Evolutionary conservation across 2,888 invertebrate species (phyloP), one percentile per base, ranked within the genome.

Genomic region (Labia minor): DNA sequence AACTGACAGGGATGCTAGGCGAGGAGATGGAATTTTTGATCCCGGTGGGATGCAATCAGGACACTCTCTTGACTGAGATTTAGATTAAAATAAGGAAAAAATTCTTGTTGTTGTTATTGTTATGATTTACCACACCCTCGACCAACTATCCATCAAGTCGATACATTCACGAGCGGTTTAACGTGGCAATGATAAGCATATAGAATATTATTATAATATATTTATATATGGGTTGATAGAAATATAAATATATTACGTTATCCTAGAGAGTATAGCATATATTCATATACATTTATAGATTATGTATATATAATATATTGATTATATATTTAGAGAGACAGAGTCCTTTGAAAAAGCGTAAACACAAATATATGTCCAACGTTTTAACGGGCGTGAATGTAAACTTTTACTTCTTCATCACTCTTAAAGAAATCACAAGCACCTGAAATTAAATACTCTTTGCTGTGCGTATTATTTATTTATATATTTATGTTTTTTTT

Each of bases 191-290:
- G 8, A n/a, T n/a, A 49, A 49, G 49, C 49, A 16, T 4, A 49
- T 49, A 49, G 49, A 49, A n/a, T n/a, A n/a, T n/a, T 49, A 49
- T 49, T 8, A 49, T 49, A 49, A 49, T 49, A 49, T 49, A 49
- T 49, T 49, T 49, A 49, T 49, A n/a, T n/a, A 49, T 49, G 49
- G 14, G 49, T 10, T n/a, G 49, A 49, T 14, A n/a, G 16, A 3
- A 10, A 10, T 49, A 49, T 49, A 49, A 49, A 49, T 49, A 49
- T 49, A 49, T 49, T 49, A 49, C 16, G 4, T 49, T 49, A n/a
- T n/a, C n/a, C 14, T 33, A 33, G 33, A 33, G 6, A n/a, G 16
- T 49, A 49, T 33, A 33, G 6, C 33, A 33, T 49, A 49, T 49
- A 33, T n/a, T n/a, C n/a, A n/a, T n/a, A 26, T 26, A 26, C 26